Evolutionary conservation across 2,888 invertebrate species (phyloP).

Genomic region (Lochmaea capreae): DNA sequence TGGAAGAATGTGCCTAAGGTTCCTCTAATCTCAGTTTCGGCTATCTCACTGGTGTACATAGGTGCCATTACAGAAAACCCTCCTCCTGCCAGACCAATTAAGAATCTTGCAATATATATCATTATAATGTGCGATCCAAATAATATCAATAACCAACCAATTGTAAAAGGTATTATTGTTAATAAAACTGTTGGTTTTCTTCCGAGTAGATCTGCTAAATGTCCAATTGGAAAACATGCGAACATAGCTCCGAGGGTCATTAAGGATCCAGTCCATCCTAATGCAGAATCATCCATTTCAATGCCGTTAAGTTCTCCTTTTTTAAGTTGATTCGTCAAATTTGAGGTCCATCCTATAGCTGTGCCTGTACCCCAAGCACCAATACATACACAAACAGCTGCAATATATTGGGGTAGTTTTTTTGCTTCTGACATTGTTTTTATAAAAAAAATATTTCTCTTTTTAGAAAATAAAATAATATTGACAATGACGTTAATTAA

Average conservation of each 20-base stretch:
- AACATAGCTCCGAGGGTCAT: conserved; percentile 79
- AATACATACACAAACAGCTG: conserved; percentile 66
- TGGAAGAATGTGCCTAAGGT: conserved; percentile 87
- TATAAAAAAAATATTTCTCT: not conserved
- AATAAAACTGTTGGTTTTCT: conserved; percentile 76
- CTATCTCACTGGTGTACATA: conserved; percentile 87
- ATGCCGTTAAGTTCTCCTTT: conserved; percentile 63
- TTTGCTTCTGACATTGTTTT: conserved; percentile 48
- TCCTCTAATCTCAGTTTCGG: conserved; percentile 85
- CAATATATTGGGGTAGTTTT: conserved; percentile 74
- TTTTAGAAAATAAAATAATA: not conserved
- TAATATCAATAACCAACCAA: conserved; percentile 80
- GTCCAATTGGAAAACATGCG: conserved; percentile 79
- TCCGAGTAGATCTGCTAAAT: conserved; percentile 68
- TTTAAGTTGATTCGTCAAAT: conserved; percentile 69
- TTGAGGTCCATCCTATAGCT: conserved; percentile 82
- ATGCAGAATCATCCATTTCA: conserved; percentile 63
- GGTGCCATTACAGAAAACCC: conserved; percentile 87
- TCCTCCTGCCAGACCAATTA: conserved; percentile 80
- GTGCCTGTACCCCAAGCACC: conserved; percentile 83
- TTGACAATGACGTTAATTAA: not conserved
- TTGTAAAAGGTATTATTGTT: conserved; percentile 74
- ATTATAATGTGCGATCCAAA: conserved; percentile 73
- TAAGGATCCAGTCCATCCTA: conserved; percentile 77
- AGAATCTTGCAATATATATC: conserved; percentile 75